These are phyloP conservation scores for Amia ocellicauda DNA, from an alignment of 2,113 vertebrate species.

Conservation along the genomic window DNA sequence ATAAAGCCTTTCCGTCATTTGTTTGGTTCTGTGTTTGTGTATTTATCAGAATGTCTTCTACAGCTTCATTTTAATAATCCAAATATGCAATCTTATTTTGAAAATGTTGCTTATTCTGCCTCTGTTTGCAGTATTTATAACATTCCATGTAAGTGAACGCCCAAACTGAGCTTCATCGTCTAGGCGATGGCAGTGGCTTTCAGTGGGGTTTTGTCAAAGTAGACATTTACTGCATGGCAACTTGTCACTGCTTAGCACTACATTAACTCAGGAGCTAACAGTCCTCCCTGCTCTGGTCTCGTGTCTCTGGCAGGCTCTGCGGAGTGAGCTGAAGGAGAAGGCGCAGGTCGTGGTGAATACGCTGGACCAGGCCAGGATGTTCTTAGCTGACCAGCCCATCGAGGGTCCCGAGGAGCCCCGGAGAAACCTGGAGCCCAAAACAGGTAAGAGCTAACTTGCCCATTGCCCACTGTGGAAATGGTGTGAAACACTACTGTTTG, in stretches of 20 bases:
- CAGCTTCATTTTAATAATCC: too few relatives aligned
- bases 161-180: too few relatives aligned
- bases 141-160: too few relatives aligned
- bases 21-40: too few relatives aligned
- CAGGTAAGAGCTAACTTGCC: slow-evolving; percentile 74
- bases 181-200: neutral
- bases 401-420: slow-evolving; percentile 92
- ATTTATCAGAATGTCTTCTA: too few relatives aligned
- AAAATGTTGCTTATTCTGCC: too few relatives aligned
- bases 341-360: slow-evolving; percentile 79
- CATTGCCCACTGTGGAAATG: too few relatives aligned
- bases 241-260: neutral
- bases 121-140: too few relatives aligned
- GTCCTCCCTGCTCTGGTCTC: slow-evolving; percentile 9
- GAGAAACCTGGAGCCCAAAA: slow-evolving; percentile 79
- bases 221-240: too few relatives aligned
- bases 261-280: slow-evolving; percentile 17
- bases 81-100: too few relatives aligned
- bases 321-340: slow-evolving; percentile 83
- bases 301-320: slow-evolving; percentile 66
- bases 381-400: slow-evolving; percentile 93
- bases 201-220: neutral
- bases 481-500: too few relatives aligned
- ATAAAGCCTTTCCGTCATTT: too few relatives aligned
- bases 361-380: slow-evolving; percentile 87